Evolutionary conservation across 2,888 invertebrate species (phyloP), one percentile per base, ranked within the genome.

Genomic region (Cheilosia vernalis): DNA sequence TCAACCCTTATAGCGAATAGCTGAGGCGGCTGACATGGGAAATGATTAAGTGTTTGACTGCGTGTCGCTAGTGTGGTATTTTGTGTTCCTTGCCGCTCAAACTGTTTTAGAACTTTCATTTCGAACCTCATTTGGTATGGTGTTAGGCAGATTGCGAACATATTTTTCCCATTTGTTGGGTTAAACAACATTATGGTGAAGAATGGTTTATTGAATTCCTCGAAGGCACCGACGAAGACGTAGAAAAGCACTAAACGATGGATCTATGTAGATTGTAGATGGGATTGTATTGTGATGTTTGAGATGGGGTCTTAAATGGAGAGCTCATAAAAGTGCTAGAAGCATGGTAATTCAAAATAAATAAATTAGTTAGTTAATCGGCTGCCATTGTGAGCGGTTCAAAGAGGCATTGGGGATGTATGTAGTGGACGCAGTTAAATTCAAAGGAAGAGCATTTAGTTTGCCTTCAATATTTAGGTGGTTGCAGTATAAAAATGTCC

Each of bases 31-130:
- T 2, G 47, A 17, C 10, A 37, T 15, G 30, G 27, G 60, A 33
- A n/a, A 55, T 77, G 61, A 77, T 77, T 33, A 77, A 77, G 44
- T 77, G 61, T 69, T 77, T 67, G 67, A 61, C 67, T 77, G 67
- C 77, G 69, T 69, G 77, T 61, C 56, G 64, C 9, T 19, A 3
- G 51, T 33, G 44, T 51, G 24, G 49, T 40, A 51, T 53, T 42
- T 42, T 67, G 27, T 37, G 24, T 56, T 63, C 27, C 15, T 53
- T 64, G 24, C 56, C 66, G 72, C 58, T 70, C 64, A 53, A 70
- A 70, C 55, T 69, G 60, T 53, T 61, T 78, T 69, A 42, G 37
- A 69, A 77, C 60, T 61, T 47, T 19, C 55, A 40, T 60, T 55
- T 49, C 47, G 55, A 37, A 40, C 47, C 47, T 19, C 9, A 33